Evolutionary conservation across 2,113 vertebrate species (phyloP), one percentile per base, ranked within the genome.

Genomic region (Natator depressus): DNA sequence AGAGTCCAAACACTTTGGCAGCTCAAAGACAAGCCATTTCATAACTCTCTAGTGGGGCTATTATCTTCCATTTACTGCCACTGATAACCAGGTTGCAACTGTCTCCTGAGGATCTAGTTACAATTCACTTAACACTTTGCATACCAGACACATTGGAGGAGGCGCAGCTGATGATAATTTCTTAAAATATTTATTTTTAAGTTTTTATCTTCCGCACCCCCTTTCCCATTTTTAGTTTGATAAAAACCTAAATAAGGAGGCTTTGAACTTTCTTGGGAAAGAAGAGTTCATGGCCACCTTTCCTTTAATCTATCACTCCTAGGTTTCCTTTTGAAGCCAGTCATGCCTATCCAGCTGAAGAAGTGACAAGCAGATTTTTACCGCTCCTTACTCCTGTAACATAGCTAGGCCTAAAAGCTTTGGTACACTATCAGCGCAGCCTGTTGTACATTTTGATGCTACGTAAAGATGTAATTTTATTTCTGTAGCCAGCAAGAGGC

Each of bases 1-100:
- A 98, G 98, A 99, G 98, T 98, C 99, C 98, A 98, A 99, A 99
- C 98, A 99, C 98, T 98, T 96, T 98, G 98, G 99, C 99, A 99
- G 99, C 98, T 99, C 98, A 98, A 98, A 99, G 99, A 99, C 98
- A 98, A 98, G 98, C 98, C 98, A 98, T 98, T 99, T 99, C 98
- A 98, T 98, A 98, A 97, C 98, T 98, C 98, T 99, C 98, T 98
- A 97, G 98, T 97, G 96, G 97, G 97, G 98, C 99, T 98, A 99
- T 99, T 99, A 99, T 98, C 98, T 98, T 98, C 98, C 98, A 99
- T 99, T 99, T 99, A 98, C 98, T 98, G 97, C 97, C 98, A 98
- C 98, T 99, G 98, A 99, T 99, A 99, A 98, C 98, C 98, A 98
- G 97, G 98, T 97, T 98, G 97, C 95, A 98, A 98, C 98, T 98